phyloP scores from a whole-genome alignment of 2,113 vertebrate species.

The Taxidea taxus region DNA sequence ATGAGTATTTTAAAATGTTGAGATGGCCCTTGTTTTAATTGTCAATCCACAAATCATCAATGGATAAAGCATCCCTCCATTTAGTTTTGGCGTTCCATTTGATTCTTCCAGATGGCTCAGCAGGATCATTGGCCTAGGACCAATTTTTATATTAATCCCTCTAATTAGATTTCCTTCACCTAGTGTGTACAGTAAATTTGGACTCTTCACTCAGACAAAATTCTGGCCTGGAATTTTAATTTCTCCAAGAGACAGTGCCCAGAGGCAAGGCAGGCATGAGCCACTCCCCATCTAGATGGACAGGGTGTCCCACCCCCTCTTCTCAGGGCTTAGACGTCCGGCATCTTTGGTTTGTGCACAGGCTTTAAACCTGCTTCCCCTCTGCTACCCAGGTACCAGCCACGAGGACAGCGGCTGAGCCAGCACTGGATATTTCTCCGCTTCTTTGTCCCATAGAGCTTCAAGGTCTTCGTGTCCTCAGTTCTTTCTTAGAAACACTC shows the following conservation, averaged over 20 bases:
- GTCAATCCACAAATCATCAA: not conserved
- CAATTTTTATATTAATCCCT: constrained; percentile 30
- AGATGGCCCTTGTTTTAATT: not conserved
- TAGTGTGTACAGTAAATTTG: not conserved
- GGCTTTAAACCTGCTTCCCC: not conserved
- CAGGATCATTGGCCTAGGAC: not conserved
- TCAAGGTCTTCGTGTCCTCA: fast-evolving
- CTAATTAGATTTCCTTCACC: constrained; percentile 16
- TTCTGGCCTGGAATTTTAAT: not conserved
- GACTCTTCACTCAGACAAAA: not conserved
- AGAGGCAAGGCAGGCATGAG: not conserved
- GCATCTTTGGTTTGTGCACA: fast-evolving
- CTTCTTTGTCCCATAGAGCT: fast-evolving
- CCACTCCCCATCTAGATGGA: fast-evolving
- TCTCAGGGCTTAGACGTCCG: too few species aligned
- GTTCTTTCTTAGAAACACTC: not conserved
- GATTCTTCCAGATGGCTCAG: constrained; percentile 37
- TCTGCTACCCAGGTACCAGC: fast-evolving
- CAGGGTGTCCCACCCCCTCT: not conserved
- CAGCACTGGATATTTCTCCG: fast-evolving
- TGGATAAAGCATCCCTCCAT: not conserved
- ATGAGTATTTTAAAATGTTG: not conserved
- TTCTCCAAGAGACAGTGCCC: not conserved
- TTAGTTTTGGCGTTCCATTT: not conserved
- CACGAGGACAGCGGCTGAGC: fast-evolving